Conservation (phyloP, 2,113 vertebrate genomes). For the Alaudala cheleensis region DNA sequence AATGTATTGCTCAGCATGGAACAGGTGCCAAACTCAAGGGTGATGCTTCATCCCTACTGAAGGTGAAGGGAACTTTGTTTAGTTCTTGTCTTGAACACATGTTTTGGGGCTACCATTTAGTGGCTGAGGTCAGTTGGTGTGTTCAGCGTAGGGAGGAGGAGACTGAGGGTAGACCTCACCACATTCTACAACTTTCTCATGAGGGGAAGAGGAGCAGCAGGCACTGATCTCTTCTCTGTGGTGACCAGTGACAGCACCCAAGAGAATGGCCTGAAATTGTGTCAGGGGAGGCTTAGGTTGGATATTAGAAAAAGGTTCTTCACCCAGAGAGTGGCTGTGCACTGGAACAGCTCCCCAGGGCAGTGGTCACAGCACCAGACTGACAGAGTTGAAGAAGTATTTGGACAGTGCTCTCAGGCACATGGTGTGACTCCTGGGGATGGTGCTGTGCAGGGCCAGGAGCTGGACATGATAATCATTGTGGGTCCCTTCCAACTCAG, state of each 20-base stretch:
- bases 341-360: neutral
- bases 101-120: neutral
- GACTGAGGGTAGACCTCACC: neutral
- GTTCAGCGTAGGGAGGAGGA: neutral
- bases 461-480: neutral
- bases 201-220: neutral
- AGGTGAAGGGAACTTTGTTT: neutral
- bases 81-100: neutral
- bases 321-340: neutral
- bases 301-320: neutral
- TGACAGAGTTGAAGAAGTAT: neutral
- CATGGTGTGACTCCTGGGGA: neutral
- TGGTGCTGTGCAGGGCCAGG: neutral
- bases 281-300: neutral
- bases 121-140: neutral
- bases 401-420: neutral
- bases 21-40: neutral
- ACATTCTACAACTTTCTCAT: neutral
- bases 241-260: neutral
- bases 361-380: neutral
- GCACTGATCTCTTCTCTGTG: no score
- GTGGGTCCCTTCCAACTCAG: neutral
- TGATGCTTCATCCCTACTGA: neutral
- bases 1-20: neutral
- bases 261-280: neutral